Conservation (phyloP, 2,113 vertebrate species). For the Pteronura brasiliensis region DNA sequence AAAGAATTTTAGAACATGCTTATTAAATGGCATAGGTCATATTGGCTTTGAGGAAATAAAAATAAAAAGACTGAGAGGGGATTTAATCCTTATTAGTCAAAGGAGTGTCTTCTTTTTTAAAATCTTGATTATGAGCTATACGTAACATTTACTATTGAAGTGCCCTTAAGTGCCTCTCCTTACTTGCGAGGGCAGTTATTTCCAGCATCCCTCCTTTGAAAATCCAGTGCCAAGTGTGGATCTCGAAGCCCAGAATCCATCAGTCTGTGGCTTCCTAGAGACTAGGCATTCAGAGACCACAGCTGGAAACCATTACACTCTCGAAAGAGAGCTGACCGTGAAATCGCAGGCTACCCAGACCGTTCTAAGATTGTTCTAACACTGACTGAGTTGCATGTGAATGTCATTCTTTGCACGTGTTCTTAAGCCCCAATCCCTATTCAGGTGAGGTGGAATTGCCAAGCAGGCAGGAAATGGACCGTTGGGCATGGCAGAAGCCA, state of each 20-base stretch:
- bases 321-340: conserved; percentile 20
- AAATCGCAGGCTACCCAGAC: conserved; percentile 2
- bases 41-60: not conserved
- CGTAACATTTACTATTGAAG: not conserved
- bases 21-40: not conserved
- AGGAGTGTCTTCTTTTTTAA: not conserved
- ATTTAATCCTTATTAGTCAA: not conserved
- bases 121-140: not conserved
- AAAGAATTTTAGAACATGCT: not conserved
- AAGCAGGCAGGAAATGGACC: not conserved
- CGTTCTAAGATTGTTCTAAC: not conserved
- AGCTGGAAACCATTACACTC: conserved; percentile 70
- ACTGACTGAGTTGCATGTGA: not conserved
- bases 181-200: not conserved
- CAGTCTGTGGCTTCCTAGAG: not conserved
- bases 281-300: conserved; percentile 14
- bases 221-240: not conserved
- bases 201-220: not conserved
- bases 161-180: not conserved
- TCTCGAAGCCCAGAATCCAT: not conserved
- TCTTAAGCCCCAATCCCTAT: not conserved
- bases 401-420: not conserved
- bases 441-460: not conserved
- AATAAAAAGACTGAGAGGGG: not conserved
- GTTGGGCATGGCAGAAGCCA: not conserved